These are phyloP conservation scores for Yponomeuta sedellus DNA, from an alignment of 2,888 invertebrate species.

Conservation along the genomic window DNA sequence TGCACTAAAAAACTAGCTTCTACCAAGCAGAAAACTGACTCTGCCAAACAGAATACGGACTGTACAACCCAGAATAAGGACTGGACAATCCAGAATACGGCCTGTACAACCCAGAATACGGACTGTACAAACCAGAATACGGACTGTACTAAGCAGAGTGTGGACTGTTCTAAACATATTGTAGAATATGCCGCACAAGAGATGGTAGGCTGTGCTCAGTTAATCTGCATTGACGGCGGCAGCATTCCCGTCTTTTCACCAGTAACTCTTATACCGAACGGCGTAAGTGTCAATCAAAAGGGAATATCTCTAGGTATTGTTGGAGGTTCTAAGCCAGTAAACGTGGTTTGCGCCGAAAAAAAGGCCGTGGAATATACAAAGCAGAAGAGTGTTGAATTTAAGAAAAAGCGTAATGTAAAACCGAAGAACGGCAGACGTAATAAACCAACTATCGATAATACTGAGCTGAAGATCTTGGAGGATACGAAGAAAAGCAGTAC, in stretches of 20 bases:
- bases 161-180: background rate
- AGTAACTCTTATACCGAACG: no score
- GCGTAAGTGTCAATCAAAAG: no score
- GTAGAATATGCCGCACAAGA: background rate
- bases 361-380: background rate
- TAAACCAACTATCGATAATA: background rate
- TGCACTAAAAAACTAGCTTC: constrained; percentile 1
- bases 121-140: background rate
- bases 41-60: background rate
- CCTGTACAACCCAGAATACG: background rate
- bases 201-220: no score
- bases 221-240: no score
- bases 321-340: no score
- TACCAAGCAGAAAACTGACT: background rate
- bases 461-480: background rate
- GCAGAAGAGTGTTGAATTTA: background rate
- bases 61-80: background rate
- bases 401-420: background rate
- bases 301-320: no score
- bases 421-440: background rate
- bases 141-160: background rate
- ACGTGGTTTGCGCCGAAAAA: no score
- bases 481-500: background rate
- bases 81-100: background rate
- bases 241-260: no score